Percentiles rank a stretch among this genome's conserved stretches.
Evolutionary conservation across 2,113 vertebrate genomes (phyloP).

Genomic region (Cromileptes altivelis): DNA sequence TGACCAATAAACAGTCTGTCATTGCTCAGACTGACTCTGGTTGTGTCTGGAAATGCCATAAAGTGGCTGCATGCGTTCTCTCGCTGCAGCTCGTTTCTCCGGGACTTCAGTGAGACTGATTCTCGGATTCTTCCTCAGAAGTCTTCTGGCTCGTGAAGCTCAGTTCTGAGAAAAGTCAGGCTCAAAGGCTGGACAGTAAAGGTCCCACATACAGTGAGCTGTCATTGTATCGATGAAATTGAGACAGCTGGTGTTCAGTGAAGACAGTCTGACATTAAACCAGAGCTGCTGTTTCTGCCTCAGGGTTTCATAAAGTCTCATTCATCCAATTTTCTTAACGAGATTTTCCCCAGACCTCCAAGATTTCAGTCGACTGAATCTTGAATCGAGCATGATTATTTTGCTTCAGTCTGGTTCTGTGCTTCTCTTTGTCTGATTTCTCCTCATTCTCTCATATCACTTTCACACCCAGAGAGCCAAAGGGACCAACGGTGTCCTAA

Average conservation of each 20-base stretch:
- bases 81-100: conserved; percentile 11
- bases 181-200: conserved; percentile 1
- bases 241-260: conserved; percentile 29
- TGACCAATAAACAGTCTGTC: conserved; percentile 62
- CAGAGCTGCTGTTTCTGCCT: conserved; percentile 7
- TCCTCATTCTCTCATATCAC: neutral
- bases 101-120: neutral
- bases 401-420: neutral
- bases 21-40: conserved; percentile 29
- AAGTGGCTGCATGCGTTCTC: neutral
- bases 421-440: neutral
- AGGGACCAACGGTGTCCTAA: neutral
- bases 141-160: neutral
- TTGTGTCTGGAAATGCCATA: conserved; percentile 70
- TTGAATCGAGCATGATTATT: neutral
- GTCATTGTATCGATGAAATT: conserved; percentile 6
- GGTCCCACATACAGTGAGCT: neutral
- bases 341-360: neutral
- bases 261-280: neutral
- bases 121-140: conserved; percentile 4
- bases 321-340: too few species aligned
- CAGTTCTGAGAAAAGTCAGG: conserved; percentile 1
- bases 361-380: neutral
- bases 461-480: conserved; percentile 4
- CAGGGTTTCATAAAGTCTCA: neutral